Conservation (phyloP, 2,113 vertebrate species). For the Nothoprocta pentlandii region DNA sequence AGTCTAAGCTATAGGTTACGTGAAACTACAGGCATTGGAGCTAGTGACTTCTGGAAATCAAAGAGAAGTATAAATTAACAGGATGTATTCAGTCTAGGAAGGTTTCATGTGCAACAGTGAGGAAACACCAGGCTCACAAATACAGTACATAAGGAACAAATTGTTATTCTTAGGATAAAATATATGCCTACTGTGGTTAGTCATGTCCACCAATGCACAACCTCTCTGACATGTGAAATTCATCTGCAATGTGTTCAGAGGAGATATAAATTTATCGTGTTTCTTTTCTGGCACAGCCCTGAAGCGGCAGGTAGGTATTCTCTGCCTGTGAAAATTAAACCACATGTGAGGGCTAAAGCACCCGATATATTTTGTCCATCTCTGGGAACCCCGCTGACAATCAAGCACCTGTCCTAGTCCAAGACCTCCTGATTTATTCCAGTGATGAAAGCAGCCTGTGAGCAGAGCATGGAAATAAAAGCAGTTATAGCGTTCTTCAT, state of each 20-base stretch:
- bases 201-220: not conserved
- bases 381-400: not conserved
- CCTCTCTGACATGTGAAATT: not conserved
- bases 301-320: not conserved
- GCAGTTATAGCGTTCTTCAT: no score
- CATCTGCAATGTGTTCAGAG: not conserved
- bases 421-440: not conserved
- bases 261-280: not conserved
- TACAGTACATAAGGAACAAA: not conserved
- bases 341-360: not conserved
- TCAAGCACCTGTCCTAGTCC: not conserved
- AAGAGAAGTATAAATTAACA: not conserved
- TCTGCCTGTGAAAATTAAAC: not conserved
- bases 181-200: not conserved
- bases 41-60: not conserved
- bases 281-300: not conserved
- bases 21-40: not conserved
- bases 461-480: not conserved
- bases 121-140: not conserved
- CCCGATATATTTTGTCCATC: not conserved
- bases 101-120: no score
- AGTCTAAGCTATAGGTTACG: no score
- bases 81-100: not conserved
- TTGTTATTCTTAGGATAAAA: not conserved
- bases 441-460: fast-evolving